phyloP scores from a whole-genome alignment of 2,888 invertebrate genomes.

The Lycaena phlaeas region DNA sequence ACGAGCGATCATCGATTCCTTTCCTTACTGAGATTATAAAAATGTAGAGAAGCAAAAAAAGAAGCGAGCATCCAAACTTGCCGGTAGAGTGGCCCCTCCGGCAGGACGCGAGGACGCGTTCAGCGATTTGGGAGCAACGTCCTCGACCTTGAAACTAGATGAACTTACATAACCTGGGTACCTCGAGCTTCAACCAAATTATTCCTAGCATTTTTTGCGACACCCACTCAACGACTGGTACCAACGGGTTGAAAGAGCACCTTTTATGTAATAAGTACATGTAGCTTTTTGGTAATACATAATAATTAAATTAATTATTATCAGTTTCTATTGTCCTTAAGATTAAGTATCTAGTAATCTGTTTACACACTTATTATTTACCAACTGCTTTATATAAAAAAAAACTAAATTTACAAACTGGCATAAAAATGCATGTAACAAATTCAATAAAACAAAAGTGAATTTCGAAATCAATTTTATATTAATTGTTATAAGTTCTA shows the following conservation, averaged over 20 bases:
- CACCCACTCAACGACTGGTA: conserved; percentile 29
- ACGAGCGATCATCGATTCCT: background rate
- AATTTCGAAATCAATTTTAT: no score
- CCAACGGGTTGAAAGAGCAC: background rate
- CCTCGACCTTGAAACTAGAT: conserved; percentile 71
- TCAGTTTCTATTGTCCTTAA: no score
- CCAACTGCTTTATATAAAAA: no score
- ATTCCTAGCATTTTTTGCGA: conserved; percentile 61
- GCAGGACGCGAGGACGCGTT: conserved; percentile 62
- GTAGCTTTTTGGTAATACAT: no score
- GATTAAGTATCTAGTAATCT: no score
- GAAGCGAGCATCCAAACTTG: conserved; percentile 48
- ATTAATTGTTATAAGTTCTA: no score
- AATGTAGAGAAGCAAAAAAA: conserved; percentile 40
- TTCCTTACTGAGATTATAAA: conserved; percentile 7
- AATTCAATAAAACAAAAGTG: no score
- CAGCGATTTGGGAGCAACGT: conserved; percentile 71
- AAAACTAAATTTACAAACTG: no score
- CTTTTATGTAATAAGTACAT: no score
- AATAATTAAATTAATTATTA: no score
- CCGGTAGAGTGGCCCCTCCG: conserved; percentile 29
- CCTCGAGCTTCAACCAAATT: conserved; percentile 54
- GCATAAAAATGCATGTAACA: no score
- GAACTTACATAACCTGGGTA: conserved; percentile 68
- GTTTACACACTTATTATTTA: no score